Base-by-base conservation (phyloP, 2,888 invertebrate genomes). In the Netelia melanura region DNA sequence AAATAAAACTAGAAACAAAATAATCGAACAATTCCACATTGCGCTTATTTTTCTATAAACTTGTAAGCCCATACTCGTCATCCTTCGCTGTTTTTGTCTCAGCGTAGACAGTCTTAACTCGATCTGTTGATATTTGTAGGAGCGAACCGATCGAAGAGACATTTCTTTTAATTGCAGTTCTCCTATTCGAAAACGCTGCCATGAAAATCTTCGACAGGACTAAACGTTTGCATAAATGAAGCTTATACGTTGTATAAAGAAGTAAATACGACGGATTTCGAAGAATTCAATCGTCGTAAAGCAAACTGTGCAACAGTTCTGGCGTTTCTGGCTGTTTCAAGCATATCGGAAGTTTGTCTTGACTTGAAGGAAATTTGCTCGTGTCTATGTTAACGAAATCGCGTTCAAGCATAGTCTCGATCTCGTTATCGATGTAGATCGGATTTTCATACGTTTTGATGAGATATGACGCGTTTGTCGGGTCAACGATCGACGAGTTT, bases 241-340 rank as follows among this genome's bases (percentile, higher is more conserved):
- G 38, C 38, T 38, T 38, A 38, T 6, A 6, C 38, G 0, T 1
- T 6, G 38, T 38, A 65, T n/a, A 62, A 78, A 48, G 62, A 78
- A 62, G 17, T 38, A 68, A 61, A 70, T n/a, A 70, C 1, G 10
- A 14, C 14, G 1, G 2, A 48, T 48, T 14, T 14, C 10, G 1
- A 48, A 10, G 48, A 61, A 62, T 79, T 83, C 21, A 76, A 76
- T 85, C 91, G 81, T 92, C 92, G 58, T 93, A 93, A 8, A 93
- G 85, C 68, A 93, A 90, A 84, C 92, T 92, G 74, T 92, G 92
- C 25, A 93, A 81, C 21, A 93, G 83, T 89, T 92, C 92, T 10
- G 92, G 92, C 23, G 92, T 93, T 78, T 92, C 92, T 3, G 92
- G 93, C 79, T 92, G 91, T 77, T 93, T 93, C 38, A 93, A 84